A percentile compares a stretch with the other conserved stretches of the same genome.
phyloP scores from a whole-genome alignment of 2,888 invertebrate genomes.

The Spodoptera littoralis region DNA sequence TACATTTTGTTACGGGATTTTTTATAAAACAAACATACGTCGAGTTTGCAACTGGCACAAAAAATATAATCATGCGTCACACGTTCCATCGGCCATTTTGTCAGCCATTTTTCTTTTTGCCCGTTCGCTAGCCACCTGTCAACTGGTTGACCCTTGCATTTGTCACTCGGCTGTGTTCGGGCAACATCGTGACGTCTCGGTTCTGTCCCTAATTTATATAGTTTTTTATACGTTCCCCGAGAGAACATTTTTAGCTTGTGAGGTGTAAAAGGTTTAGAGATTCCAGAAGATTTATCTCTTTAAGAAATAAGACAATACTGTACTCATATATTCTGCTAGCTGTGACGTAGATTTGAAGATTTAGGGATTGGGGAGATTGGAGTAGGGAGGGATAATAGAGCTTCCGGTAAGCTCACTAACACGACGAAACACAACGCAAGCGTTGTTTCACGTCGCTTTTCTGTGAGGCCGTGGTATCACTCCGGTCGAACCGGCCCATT shows the following conservation, averaged over 20 bases:
- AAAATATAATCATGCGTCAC: conserved; percentile 47
- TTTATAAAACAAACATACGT: conserved; percentile 24
- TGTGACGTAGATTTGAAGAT: too few relatives aligned
- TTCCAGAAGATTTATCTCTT: conserved; percentile 30
- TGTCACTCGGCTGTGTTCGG: conserved; percentile 66
- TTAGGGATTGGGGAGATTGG: too few relatives aligned
- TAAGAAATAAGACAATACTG: too few relatives aligned
- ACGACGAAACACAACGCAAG: too few relatives aligned
- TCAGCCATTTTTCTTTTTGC: conserved; percentile 63
- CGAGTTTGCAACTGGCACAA: conserved; percentile 12
- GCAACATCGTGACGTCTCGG: conserved; percentile 56
- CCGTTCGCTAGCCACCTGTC: conserved; percentile 63
- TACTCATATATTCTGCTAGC: too few relatives aligned
- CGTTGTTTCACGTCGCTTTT: too few relatives aligned
- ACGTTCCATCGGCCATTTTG: conserved; percentile 60
- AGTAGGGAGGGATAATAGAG: too few relatives aligned
- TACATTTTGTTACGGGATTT: too few relatives aligned
- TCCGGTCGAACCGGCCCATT: too few relatives aligned
- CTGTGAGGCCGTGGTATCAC: too few relatives aligned
- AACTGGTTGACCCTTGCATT: conserved; percentile 71
- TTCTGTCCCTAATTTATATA: conserved; percentile 55
- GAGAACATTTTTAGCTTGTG: conserved; percentile 35
- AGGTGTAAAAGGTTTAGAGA: conserved; percentile 41
- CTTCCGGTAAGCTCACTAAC: too few relatives aligned
- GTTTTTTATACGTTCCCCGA: conserved; percentile 45